Conservation (phyloP, 2,888 invertebrate genomes). For the Sarcophaga caerulescens region DNA sequence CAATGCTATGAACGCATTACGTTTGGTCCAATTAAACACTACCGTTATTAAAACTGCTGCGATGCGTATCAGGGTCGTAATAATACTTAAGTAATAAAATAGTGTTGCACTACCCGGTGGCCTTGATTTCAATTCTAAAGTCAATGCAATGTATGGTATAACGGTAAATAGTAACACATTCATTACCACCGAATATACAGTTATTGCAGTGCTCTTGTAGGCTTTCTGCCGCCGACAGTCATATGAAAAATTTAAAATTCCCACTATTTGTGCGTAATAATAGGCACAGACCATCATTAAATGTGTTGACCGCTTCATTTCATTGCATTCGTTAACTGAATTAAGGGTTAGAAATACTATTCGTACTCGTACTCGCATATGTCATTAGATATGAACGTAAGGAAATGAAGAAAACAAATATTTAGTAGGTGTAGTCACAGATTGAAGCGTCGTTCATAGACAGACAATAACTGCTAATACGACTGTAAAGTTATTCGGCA, state of each 20-base stretch:
- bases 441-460: too few relatives aligned
- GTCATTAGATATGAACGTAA: too few relatives aligned
- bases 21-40: conserved; percentile 9
- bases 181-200: background rate
- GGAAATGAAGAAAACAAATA: too few relatives aligned
- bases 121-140: background rate
- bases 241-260: conserved; percentile 33
- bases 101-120: conserved; percentile 1
- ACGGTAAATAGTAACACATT: background rate
- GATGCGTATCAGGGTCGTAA: conserved; percentile 1
- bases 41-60: background rate
- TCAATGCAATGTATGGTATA: conserved; percentile 1
- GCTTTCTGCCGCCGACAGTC: background rate
- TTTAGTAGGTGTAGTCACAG: too few relatives aligned
- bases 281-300: background rate
- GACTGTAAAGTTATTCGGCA: too few relatives aligned
- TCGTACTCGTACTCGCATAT: background rate
- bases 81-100: conserved; percentile 1
- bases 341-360: background rate
- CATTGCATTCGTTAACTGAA: background rate
- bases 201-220: background rate
- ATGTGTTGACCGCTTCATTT: conserved; percentile 22
- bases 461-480: too few relatives aligned
- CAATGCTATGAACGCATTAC: conserved; percentile 11
- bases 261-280: conserved; percentile 32